A percentile compares a stretch with the other conserved stretches of the same genome.
phyloP scores from a whole-genome alignment of 2,113 vertebrate species.

The Callospermophilus lateralis region DNA sequence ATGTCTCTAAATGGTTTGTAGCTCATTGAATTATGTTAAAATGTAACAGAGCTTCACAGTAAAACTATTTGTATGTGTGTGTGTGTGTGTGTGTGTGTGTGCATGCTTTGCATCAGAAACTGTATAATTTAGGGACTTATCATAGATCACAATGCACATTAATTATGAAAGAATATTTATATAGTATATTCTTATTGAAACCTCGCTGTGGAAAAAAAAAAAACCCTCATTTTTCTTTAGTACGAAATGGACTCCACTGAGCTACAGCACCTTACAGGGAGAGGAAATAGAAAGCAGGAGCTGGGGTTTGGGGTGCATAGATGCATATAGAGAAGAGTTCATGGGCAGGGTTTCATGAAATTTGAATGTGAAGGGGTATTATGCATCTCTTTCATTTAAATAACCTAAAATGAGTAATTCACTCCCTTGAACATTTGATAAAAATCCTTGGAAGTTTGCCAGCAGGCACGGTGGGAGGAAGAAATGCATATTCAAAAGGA shows the following conservation, averaged over 20 bases:
- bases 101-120: neutral
- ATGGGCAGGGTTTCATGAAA: constrained; percentile 75
- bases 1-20: constrained; percentile 45
- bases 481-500: constrained; percentile 81
- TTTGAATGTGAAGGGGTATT: constrained; percentile 80
- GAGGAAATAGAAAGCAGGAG: neutral
- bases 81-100: no score
- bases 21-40: constrained; percentile 41
- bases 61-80: neutral
- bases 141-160: neutral
- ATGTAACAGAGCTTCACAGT: constrained; percentile 21
- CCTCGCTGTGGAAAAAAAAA: neutral
- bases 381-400: constrained; percentile 81
- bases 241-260: neutral
- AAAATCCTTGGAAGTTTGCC: constrained; percentile 82
- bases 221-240: neutral
- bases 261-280: constrained; percentile 31
- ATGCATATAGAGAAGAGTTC: constrained; percentile 62
- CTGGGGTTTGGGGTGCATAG: neutral
- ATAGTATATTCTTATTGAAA: constrained; percentile 21
- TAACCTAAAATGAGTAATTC: constrained; percentile 83
- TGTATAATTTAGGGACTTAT: neutral
- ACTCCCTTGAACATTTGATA: constrained; percentile 80
- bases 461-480: constrained; percentile 76
- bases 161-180: constrained; percentile 46